Percentiles rank a stretch among this genome's conserved stretches.
Conservation (phyloP, 2,113 vertebrate genomes). For the Candoia aspera region DNA sequence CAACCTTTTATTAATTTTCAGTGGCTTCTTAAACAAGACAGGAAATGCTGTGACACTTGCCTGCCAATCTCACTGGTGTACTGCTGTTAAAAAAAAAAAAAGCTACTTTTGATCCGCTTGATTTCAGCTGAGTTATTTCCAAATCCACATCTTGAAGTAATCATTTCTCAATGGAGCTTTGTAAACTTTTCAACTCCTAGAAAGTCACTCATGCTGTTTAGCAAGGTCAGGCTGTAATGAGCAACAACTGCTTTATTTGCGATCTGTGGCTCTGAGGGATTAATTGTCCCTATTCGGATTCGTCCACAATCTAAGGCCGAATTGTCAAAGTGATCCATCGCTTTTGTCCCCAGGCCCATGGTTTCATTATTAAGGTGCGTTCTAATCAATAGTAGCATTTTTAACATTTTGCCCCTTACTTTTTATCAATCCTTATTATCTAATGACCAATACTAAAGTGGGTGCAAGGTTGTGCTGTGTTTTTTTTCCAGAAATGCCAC, state of each 20-base stretch:
- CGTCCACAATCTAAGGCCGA: conserved; percentile 77
- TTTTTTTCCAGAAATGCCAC: conserved; percentile 68
- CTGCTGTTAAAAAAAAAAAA: conserved; percentile 42
- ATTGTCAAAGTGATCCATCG: conserved; percentile 86
- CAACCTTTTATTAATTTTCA: conserved; percentile 30
- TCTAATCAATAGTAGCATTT: conserved; percentile 85
- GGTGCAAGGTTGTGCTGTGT: conserved; percentile 57
- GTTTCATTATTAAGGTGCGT: conserved; percentile 83
- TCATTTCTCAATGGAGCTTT: conserved; percentile 66
- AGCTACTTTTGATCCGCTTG: conserved; percentile 54
- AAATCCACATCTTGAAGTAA: conserved; percentile 28
- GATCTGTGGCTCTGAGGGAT: conserved; percentile 83
- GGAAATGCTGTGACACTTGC: accelerated
- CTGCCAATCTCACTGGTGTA: neutral
- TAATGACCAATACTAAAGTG: conserved; percentile 80
- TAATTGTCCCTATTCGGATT: conserved; percentile 85
- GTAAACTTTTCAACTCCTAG: conserved; percentile 78
- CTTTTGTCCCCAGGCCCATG: conserved; percentile 77
- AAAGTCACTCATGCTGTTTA: conserved; percentile 83
- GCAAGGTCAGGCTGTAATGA: conserved; percentile 86
- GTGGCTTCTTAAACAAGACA: conserved; percentile 25
- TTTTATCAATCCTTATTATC: conserved; percentile 89
- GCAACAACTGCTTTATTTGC: conserved; percentile 84
- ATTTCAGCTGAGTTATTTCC: conserved; percentile 41
- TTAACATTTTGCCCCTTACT: conserved; percentile 79